These are phyloP conservation scores for Macroglossus sobrinus DNA, from an alignment of 2,113 vertebrate genomes.

Conservation along the genomic window DNA sequence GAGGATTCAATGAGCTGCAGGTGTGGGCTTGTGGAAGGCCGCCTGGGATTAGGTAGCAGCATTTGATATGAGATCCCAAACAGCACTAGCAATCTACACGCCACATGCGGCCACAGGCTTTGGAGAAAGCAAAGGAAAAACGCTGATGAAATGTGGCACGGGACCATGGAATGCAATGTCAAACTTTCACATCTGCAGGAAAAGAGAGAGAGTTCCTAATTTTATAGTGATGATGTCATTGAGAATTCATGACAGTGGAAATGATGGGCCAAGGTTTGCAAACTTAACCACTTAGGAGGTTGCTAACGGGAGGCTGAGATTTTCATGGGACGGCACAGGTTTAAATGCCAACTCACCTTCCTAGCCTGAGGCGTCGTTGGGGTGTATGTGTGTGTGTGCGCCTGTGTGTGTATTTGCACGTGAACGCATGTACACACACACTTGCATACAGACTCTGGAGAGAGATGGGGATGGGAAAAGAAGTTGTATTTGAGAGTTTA, in stretches of 20 bases:
- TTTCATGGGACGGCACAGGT: conserved; percentile 15
- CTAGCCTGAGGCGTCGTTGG: not conserved
- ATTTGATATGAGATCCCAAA: conserved; percentile 91
- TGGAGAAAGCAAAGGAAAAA: conserved; percentile 90
- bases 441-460: not conserved
- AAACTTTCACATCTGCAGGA: conserved; percentile 96
- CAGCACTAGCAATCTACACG: conserved; percentile 85
- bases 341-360: conserved; percentile 21
- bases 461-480: not conserved
- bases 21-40: conserved; percentile 89
- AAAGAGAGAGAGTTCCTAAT: conserved; percentile 92
- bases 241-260: conserved; percentile 89
- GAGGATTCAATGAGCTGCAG: conserved; percentile 97
- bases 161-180: conserved; percentile 94
- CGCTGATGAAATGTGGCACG: conserved; percentile 95
- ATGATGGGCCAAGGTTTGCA: conserved; percentile 82
- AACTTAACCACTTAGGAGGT: conserved; percentile 77
- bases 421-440: too few relatives aligned
- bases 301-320: conserved; percentile 37
- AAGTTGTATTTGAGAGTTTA: not conserved
- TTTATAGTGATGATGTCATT: conserved; percentile 96
- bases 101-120: conserved; percentile 87
- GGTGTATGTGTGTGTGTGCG: not conserved
- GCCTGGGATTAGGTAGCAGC: conserved; percentile 92
- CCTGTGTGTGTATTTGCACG: accelerated